Conservation (phyloP, 2,888 invertebrate genomes). For the Myopa testacea region DNA sequence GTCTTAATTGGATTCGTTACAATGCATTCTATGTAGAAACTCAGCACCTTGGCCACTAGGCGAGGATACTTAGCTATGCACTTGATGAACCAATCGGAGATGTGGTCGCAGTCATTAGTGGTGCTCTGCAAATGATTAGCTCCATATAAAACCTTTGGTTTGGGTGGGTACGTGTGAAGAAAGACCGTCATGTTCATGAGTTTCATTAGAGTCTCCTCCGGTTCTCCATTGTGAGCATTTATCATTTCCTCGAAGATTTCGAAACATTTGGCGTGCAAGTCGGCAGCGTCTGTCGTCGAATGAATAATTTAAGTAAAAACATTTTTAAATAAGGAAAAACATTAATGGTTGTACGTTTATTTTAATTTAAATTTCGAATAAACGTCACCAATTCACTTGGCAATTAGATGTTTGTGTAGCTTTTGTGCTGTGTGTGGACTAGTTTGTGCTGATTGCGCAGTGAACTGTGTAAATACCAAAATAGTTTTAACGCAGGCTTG, state of each 20-base stretch:
- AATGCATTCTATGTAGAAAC: slow-evolving; percentile 60
- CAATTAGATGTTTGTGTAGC: no score
- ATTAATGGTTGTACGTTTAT: no score
- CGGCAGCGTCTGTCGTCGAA: slow-evolving; percentile 58
- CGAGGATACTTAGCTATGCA: slow-evolving; percentile 63
- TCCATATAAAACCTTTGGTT: slow-evolving; percentile 48
- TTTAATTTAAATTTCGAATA: no score
- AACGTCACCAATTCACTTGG: no score
- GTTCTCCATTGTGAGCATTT: slow-evolving; percentile 66
- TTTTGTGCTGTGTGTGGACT: no score
- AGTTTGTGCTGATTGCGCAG: no score
- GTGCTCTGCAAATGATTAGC: slow-evolving; percentile 22
- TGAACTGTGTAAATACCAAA: no score
- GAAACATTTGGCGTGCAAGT: slow-evolving; percentile 62
- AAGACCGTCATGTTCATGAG: slow-evolving; percentile 63
- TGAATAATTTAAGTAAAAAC: background rate
- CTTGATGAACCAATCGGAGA: slow-evolving; percentile 66
- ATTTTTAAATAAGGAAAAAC: background rate
- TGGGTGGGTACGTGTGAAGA: slow-evolving; percentile 59
- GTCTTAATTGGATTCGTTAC: slow-evolving; percentile 61
- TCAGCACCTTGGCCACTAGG: slow-evolving; percentile 57
- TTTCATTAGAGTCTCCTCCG: slow-evolving; percentile 61
- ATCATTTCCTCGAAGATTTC: slow-evolving; percentile 64
- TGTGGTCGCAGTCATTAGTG: slow-evolving; percentile 59
- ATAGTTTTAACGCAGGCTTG: no score